phyloP scores from a whole-genome alignment of 2,797 vertebrate genomes.

The Lepus townsendii region DNA sequence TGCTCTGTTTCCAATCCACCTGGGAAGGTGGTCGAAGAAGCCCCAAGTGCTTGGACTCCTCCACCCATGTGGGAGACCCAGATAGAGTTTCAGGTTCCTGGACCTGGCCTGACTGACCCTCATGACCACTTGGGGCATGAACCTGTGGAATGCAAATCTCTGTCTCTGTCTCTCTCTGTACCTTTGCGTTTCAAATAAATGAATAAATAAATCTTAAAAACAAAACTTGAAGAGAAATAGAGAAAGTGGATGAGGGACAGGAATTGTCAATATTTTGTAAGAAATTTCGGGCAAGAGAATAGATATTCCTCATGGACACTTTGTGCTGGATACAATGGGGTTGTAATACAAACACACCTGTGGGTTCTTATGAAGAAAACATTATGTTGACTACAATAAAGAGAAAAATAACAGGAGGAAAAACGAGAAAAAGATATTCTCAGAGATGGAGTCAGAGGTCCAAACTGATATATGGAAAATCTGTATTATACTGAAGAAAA shows the following conservation, averaged over 20 bases:
- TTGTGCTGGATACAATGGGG: accelerated
- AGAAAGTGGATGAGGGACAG: not conserved
- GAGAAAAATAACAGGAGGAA: not conserved
- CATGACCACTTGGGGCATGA: too few relatives aligned
- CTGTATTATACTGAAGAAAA: not conserved
- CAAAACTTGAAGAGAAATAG: not conserved
- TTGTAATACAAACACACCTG: not conserved
- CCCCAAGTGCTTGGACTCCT: too few relatives aligned
- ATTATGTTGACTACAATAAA: not conserved
- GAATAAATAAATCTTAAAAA: too few relatives aligned
- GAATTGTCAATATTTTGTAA: not conserved
- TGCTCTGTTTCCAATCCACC: too few relatives aligned
- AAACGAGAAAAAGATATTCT: not conserved
- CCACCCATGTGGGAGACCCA: too few relatives aligned
- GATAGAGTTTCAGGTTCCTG: too few relatives aligned
- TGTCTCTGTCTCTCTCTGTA: too few relatives aligned
- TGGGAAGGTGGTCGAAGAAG: too few relatives aligned
- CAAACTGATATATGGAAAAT: not conserved
- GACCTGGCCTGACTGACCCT: too few relatives aligned
- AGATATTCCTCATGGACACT: accelerated
- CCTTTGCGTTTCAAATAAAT: too few relatives aligned
- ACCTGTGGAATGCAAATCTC: too few relatives aligned
- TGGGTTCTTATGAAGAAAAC: not conserved
- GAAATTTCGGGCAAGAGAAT: not conserved
- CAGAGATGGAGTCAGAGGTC: not conserved